Base-by-base conservation (phyloP, 2,888 invertebrate genomes). In the Trichogramma evanescens region DNA sequence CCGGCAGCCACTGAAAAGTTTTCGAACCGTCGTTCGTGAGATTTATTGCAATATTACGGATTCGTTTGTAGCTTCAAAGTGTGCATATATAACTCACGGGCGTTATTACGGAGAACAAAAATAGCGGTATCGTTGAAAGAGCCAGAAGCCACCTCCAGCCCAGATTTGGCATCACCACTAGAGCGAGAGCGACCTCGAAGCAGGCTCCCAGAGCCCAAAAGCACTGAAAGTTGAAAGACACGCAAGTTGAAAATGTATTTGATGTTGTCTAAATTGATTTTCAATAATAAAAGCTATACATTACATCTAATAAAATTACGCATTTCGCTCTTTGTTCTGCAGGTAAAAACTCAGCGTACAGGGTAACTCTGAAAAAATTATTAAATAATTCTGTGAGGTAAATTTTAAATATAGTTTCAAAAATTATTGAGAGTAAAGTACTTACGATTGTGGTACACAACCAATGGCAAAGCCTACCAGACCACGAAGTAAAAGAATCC, bases 171-270 rank as follows among this genome's bases (percentile, higher is more conserved):
- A 95, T 95, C 59, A 96, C 87, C 44, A 91, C 84, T 67, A 95
- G 81, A 9, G 95, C 95, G 64, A 96, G 80, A 26, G 93, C 86
- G 54, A 95, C 94, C 80, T 95, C 95, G 73, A 95, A 86, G 76
- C 94, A 95, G 7, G 95, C 93, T 44, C 96, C 96, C 50, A 96
- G 82, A 1, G 95, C 95, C 96, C 95, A 96, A 81, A 96, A 96
- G 81, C 93, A 92, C 91, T 92, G 79, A 26, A 26, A 26, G 26
- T 26, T 26, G 26, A 26, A 26, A 26, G 26, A 26, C 26, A 26
- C 26, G 26, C 26, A 26, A 26, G 26, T 26, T 26, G 26, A 26
- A 26, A 3, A 26, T 26, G 1, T 26, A 26, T 9, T 45, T 45
- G n/a, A 45, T 45, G 26, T 59, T 41, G 40, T 39, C 9, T 42